Percentiles rank a stretch among this genome's conserved stretches.
phyloP scores from a whole-genome alignment of 2,888 invertebrate genomes.

The Aproaerema taeniolella region DNA sequence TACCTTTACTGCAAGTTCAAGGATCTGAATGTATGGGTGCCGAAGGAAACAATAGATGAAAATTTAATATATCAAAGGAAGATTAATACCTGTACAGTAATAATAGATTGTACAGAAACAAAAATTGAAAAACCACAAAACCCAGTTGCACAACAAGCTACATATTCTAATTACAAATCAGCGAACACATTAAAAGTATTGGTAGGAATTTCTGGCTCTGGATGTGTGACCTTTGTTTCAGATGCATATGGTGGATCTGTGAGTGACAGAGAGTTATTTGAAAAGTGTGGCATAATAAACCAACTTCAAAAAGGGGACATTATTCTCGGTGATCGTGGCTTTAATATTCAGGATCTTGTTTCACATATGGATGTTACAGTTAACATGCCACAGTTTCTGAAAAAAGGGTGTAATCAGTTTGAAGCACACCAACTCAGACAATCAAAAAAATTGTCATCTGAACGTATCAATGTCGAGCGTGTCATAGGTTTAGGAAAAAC shows the following conservation, averaged over 20 bases:
- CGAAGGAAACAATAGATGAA: neutral
- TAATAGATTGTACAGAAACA: conserved; percentile 4
- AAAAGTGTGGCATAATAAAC: conserved; percentile 4
- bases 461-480: neutral
- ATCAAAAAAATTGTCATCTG: neutral
- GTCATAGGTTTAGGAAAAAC: neutral
- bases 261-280: conserved; percentile 5
- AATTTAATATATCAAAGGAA: neutral
- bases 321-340: neutral
- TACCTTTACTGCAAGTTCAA: conserved; percentile 4
- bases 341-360: neutral
- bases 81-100: neutral
- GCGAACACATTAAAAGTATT: conserved; percentile 3
- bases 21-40: conserved; percentile 6
- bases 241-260: conserved; percentile 9
- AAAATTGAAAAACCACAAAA: conserved; percentile 6
- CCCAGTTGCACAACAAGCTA: conserved; percentile 6
- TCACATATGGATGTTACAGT: neutral
- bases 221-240: conserved; percentile 4
- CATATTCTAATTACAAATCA: conserved; percentile 8
- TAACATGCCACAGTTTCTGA: conserved; percentile 3
- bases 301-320: conserved; percentile 3
- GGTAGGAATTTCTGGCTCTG: neutral
- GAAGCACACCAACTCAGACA: neutral
- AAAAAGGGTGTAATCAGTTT: neutral